A percentile compares a stretch with the other conserved stretches of the same genome.
Evolutionary conservation across 2,888 invertebrate species (phyloP).

Genomic region (Lepidocyrtoides sp.): DNA sequence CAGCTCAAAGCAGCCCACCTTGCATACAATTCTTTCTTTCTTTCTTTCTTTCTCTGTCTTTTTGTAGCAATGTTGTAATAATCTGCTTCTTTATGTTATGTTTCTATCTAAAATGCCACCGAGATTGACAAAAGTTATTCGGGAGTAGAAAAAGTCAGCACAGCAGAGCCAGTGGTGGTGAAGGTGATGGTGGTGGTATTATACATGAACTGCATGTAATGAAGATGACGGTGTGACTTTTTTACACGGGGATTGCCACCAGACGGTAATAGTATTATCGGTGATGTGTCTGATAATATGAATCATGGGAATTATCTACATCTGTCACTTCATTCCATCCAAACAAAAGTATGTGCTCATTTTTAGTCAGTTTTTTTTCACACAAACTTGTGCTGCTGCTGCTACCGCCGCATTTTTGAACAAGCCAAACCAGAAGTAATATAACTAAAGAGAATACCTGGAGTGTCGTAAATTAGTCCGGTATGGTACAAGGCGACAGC

Average conservation of each 20-base stretch:
- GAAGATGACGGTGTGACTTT: slow-evolving; percentile 73
- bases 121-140: neutral
- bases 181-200: neutral
- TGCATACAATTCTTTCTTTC: too few species aligned
- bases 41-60: neutral
- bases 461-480: slow-evolving; percentile 59
- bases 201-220: slow-evolving; percentile 22
- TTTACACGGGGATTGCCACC: slow-evolving; percentile 22
- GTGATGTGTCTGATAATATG: slow-evolving; percentile 72
- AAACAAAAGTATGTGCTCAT: slow-evolving; percentile 20
- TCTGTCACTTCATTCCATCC: slow-evolving; percentile 66
- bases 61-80: neutral
- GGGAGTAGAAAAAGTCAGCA: neutral
- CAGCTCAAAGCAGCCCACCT: neutral
- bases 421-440: neutral
- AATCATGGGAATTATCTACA: slow-evolving; percentile 77
- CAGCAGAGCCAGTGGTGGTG: too few species aligned
- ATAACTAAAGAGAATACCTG: slow-evolving; percentile 62
- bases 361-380: slow-evolving; percentile 2
- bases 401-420: too few species aligned
- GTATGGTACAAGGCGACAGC: neutral
- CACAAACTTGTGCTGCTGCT: neutral
- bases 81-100: neutral
- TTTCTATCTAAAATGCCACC: neutral
- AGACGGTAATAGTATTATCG: slow-evolving; percentile 33